Evolutionary conservation across 2,888 invertebrate species (phyloP).

Genomic region (Morpho helenor): DNA sequence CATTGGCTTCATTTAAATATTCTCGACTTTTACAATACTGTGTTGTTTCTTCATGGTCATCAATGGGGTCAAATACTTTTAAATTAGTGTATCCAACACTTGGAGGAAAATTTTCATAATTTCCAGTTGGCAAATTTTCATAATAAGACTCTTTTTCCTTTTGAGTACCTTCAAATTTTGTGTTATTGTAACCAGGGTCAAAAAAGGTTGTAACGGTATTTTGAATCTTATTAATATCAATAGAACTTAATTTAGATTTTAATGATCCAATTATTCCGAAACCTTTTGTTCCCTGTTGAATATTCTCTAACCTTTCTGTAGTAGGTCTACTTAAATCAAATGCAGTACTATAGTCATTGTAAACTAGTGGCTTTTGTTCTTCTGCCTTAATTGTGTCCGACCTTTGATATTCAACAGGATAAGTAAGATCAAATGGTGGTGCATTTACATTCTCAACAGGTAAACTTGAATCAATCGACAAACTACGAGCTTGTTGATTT

Average conservation of each 20-base stretch:
- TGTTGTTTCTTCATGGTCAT: constrained; percentile 8
- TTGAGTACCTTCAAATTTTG: constrained; percentile 34
- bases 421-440: constrained; percentile 36
- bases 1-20: constrained; percentile 9
- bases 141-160: constrained; percentile 26
- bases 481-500: constrained; percentile 21
- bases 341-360: constrained; percentile 43
- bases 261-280: constrained; percentile 68
- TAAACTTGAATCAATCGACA: constrained; percentile 32
- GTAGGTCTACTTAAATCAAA: constrained; percentile 61
- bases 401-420: constrained; percentile 25
- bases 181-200: constrained; percentile 62
- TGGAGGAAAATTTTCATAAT: constrained; percentile 16
- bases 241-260: constrained; percentile 65
- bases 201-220: constrained; percentile 70
- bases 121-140: constrained; percentile 1
- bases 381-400: constrained; percentile 27
- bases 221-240: constrained; percentile 71
- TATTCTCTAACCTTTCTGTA: constrained; percentile 44
- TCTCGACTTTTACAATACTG: constrained; percentile 16
- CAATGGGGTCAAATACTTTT: constrained; percentile 25
- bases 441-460: constrained; percentile 13
- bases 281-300: constrained; percentile 47
- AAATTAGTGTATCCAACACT: constrained; percentile 25
- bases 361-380: constrained; percentile 24